Conservation (phyloP, 1,140 invertebrate genomes). For the Proctacanthus coquilletti region DNA sequence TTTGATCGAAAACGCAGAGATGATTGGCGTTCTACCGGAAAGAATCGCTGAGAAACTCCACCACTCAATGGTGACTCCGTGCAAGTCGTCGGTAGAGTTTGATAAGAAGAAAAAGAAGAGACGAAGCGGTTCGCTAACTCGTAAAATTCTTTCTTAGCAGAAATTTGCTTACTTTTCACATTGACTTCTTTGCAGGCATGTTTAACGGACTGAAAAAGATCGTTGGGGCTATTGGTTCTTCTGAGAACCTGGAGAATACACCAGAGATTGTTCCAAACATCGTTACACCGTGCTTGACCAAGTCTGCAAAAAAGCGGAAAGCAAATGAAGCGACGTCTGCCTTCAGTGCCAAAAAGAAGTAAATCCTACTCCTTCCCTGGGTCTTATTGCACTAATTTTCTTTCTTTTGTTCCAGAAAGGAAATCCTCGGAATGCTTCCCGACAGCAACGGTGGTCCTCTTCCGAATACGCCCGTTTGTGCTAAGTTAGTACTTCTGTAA, state of each 20-base stretch:
- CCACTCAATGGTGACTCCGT: background rate
- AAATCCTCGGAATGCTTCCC: conserved; percentile 6
- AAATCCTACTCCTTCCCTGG: conserved; percentile 13
- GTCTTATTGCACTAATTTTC: too few species aligned
- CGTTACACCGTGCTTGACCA: conserved; percentile 33
- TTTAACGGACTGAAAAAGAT: conserved; percentile 62
- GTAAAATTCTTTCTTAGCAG: conserved; percentile 33
- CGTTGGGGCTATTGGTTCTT: conserved; percentile 37
- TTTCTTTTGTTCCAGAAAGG: conserved; percentile 20
- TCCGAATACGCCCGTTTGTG: conserved; percentile 7
- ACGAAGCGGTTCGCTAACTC: conserved; percentile 66
- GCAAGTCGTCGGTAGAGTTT: conserved; percentile 10
- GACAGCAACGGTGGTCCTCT: conserved; percentile 5
- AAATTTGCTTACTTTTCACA: conserved; percentile 12
- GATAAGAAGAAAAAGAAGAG: conserved; percentile 51
- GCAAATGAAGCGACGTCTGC: conserved; percentile 26
- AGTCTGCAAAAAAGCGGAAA: conserved; percentile 47
- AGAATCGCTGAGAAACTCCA: conserved; percentile 25
- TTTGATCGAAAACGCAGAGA: conserved; percentile 57
- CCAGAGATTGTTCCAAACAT: conserved; percentile 22
- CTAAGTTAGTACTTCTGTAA: conserved; percentile 7
- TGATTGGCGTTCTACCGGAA: conserved; percentile 55
- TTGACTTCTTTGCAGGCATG: conserved; percentile 37
- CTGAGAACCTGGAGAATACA: conserved; percentile 32
- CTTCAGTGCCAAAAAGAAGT: conserved; percentile 40